Base-by-base conservation (phyloP, 2,797 vertebrate genomes). In the Allobates femoralis region DNA sequence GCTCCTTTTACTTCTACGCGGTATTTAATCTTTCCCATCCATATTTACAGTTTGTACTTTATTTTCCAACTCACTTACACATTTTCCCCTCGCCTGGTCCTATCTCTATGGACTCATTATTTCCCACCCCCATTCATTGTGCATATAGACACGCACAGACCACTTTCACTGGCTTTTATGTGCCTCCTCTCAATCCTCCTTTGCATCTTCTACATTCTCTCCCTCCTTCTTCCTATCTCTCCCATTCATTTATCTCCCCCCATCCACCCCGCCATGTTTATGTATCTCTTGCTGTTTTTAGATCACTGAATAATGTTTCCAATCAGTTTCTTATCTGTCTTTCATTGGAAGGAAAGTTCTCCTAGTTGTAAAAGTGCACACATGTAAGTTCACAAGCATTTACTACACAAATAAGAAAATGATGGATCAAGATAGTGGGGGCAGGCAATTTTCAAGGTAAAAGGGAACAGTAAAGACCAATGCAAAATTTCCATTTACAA, bases 201-300 rank as follows among this genome's bases (percentile, higher is more conserved):
- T 28, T 78, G 19, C 60, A 84, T 56, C 53, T 53, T 46, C 67
- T 30, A 62, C 78, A 81, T 55, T 66, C 71, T 64, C 50, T 82
- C 60, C 81, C 67, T 66, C 60, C 71, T 74, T 32, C 67, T 76
- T 71, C 30, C 23, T 46, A 86, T 82, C 46, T 75, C 69, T 62
- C 16, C 50, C 50, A 73, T 79, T 71, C 81, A 83, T 71, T 62
- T 73, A 51, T 69, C 69, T 46, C 12, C 3, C 56, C 50, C 41
- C 67, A 30, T 8, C 67, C 30, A 11, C 77, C 30, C 21, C 21
- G 26, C 53, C 11, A 7, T 62, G 75, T 84, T 87, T 83, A 79
- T 83, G 60, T 83, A 83, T 84, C 64, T 66, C 53, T 74, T 79
- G 50, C 81, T 79, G 77, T 87, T 84, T 87, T 79, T 84, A 87